Percentiles rank a stretch among this genome's conserved stretches.
Conservation (phyloP, 1,140 invertebrate species). For the Drosophila murphyi region DNA sequence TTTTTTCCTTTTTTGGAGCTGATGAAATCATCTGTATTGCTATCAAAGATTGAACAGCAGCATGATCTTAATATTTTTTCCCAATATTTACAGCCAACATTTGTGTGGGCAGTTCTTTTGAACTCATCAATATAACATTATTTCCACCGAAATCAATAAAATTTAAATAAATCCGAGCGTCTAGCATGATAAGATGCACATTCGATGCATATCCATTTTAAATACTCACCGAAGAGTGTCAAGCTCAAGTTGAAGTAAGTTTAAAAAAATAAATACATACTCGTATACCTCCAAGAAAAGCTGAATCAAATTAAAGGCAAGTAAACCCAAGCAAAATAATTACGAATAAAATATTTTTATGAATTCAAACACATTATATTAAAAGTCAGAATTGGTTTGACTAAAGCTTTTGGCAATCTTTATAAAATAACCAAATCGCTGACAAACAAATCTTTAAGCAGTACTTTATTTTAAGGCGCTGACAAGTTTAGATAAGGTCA, state of each 20-base stretch:
- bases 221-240: background rate
- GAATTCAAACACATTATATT: too few relatives aligned
- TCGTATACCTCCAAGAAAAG: too few relatives aligned
- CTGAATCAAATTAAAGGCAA: too few relatives aligned
- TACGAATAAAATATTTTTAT: too few relatives aligned
- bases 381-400: too few relatives aligned
- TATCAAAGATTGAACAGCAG: constrained; percentile 3
- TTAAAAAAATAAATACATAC: too few relatives aligned
- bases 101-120: constrained; percentile 47
- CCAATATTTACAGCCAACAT: constrained; percentile 20
- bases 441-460: too few relatives aligned
- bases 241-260: background rate
- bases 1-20: constrained; percentile 59
- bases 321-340: too few relatives aligned
- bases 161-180: constrained; percentile 24
- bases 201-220: constrained; percentile 1
- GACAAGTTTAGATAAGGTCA: background rate
- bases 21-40: constrained; percentile 62
- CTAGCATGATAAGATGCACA: constrained; percentile 32
- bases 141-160: background rate
- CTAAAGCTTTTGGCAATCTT: too few relatives aligned
- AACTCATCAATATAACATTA: constrained; percentile 61
- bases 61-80: constrained; percentile 51
- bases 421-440: too few relatives aligned
- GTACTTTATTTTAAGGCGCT: background rate